Conservation (phyloP, 30 jellyfish, hydroid and myxozoan species). For the Cassiopea xamachana region DNA sequence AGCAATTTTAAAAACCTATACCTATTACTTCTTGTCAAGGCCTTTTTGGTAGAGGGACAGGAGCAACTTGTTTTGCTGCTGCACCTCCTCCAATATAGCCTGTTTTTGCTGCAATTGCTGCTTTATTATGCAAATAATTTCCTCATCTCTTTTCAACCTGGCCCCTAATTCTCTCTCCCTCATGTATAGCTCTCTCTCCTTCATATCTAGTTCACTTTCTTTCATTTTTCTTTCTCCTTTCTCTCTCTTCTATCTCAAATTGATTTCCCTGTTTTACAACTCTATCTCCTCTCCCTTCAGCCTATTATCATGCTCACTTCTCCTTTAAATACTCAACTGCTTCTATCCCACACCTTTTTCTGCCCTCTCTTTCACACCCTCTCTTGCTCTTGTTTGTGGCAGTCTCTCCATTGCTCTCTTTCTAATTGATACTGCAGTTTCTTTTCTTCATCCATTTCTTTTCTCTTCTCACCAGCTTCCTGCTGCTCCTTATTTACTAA, state of each 20-base stretch:
- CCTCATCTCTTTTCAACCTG: neutral
- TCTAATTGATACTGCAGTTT: neutral
- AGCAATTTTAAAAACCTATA: neutral
- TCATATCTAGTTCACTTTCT: neutral
- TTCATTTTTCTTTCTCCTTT: neutral
- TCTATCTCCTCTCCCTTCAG: constrained; percentile 18
- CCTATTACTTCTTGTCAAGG: constrained; percentile 9
- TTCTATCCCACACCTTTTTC: constrained; percentile 27
- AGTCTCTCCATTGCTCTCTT: constrained; percentile 26
- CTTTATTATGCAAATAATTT: neutral
- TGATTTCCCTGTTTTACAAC: constrained; percentile 16
- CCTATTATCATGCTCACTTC: constrained; percentile 6
- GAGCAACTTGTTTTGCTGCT: constrained; percentile 20
- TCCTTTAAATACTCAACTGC: constrained; percentile 33
- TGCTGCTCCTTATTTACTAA: neutral
- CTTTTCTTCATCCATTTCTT: neutral
- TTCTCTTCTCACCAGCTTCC: neutral
- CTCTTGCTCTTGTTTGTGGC: neutral
- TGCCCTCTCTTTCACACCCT: constrained; percentile 11
- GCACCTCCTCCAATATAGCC: constrained; percentile 42
- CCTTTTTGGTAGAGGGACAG: constrained; percentile 19
- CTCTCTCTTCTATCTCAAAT: neutral
- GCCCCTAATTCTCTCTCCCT: constrained; percentile 25
- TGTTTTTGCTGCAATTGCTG: constrained; percentile 18
- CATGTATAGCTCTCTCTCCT: constrained; percentile 7